phyloP scores from a whole-genome alignment of 92 coral and sea anemone species.

The Epizoanthus illoricatus region DNA sequence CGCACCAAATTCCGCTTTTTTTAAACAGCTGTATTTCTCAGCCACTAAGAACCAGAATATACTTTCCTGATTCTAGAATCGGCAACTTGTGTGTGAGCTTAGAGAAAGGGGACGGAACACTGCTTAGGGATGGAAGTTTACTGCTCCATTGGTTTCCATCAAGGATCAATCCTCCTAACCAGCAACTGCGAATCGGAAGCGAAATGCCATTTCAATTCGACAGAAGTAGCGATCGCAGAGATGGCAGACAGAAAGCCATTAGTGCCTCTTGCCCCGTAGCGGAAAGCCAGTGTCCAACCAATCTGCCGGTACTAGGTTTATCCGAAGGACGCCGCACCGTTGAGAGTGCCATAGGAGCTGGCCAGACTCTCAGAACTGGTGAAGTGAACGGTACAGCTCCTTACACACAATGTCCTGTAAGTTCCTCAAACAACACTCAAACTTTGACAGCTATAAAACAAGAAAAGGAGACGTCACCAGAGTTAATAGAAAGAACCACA shows the following conservation, averaged over 20 bases:
- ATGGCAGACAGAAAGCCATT: neutral
- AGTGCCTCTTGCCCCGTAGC: no score
- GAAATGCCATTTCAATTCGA: neutral
- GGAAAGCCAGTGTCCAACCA: no score
- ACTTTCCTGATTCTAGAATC: slow-evolving; percentile 18
- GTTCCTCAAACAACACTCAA: neutral
- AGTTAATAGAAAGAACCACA: neutral
- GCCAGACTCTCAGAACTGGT: no score
- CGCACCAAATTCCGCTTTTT: neutral
- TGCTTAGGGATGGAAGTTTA: slow-evolving; percentile 11
- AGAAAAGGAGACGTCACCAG: neutral
- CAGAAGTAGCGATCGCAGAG: neutral
- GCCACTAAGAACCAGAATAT: neutral
- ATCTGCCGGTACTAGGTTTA: no score
- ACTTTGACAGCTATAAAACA: neutral
- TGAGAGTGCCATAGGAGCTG: no score
- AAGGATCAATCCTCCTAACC: neutral
- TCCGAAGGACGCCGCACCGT: no score
- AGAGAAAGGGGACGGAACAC: neutral
- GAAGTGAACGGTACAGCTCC: neutral
- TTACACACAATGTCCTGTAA: neutral
- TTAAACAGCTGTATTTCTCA: neutral
- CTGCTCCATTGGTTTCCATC: neutral
- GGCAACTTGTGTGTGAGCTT: neutral
- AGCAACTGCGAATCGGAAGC: no score